Conservation (phyloP, 2,888 invertebrate genomes). For the Clepsis dumicolana region DNA sequence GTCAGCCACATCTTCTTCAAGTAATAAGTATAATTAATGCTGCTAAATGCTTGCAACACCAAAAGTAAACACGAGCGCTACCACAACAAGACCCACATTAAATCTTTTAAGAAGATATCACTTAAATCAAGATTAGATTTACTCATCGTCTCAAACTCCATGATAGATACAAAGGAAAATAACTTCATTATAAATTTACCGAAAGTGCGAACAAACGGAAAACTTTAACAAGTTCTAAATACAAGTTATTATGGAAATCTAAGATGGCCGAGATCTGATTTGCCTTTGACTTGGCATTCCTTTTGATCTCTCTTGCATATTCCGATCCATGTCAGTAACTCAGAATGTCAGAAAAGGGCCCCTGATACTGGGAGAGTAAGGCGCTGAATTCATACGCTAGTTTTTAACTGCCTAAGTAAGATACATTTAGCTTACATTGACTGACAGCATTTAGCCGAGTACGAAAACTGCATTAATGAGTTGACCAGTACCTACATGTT, state of each 20-base stretch:
- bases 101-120: not conserved
- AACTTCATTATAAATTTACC: not conserved
- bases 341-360: conserved; percentile 16
- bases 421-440: not conserved
- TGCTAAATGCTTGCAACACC: too few species aligned
- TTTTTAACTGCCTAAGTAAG: not conserved
- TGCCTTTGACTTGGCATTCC: conserved; percentile 18
- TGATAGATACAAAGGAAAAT: not conserved
- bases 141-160: not conserved
- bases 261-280: conserved; percentile 6
- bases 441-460: too few species aligned
- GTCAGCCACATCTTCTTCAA: too few species aligned
- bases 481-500: too few species aligned
- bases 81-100: not conserved
- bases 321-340: conserved; percentile 5
- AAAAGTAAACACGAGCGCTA: not conserved
- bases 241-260: conserved; percentile 20
- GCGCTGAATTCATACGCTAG: not conserved
- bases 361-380: not conserved
- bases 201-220: conserved; percentile 1
- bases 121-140: not conserved
- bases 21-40: too few species aligned
- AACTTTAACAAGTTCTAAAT: conserved; percentile 4
- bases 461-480: too few species aligned
- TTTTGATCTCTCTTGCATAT: conserved; percentile 31